Conservation (phyloP, 2,797 vertebrate species). For the Pseudochaenichthys georgianus region DNA sequence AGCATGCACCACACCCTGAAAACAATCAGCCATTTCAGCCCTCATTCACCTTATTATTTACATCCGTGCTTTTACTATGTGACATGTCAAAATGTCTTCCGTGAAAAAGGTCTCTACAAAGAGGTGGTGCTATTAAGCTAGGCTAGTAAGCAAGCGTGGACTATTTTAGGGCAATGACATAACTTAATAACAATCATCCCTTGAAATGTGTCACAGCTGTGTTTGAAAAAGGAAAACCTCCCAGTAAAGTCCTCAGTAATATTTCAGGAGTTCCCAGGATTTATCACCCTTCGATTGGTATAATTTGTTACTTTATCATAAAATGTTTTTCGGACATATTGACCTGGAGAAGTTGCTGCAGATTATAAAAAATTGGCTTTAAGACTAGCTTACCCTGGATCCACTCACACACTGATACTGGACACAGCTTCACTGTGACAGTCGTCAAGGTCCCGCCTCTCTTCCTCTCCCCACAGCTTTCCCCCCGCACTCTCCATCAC, state of each 20-base stretch:
- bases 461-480: constrained; percentile 14
- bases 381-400: neutral
- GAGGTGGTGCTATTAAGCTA: too few relatives aligned
- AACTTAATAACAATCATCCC: too few relatives aligned
- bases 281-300: neutral
- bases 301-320: neutral
- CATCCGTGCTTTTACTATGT: too few relatives aligned
- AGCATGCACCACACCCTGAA: too few relatives aligned
- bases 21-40: too few relatives aligned
- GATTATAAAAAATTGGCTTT: neutral
- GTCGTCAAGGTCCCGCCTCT: neutral
- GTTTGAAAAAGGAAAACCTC: neutral
- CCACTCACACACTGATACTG: neutral
- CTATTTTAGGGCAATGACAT: too few relatives aligned
- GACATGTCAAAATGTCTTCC: too few relatives aligned
- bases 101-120: too few relatives aligned
- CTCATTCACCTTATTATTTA: too few relatives aligned
- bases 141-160: too few relatives aligned
- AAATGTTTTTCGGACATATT: neutral
- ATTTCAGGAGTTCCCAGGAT: neutral
- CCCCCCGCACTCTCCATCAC: constrained; percentile 31
- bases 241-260: neutral
- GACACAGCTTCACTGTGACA: constrained; percentile 17
- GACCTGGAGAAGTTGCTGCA: neutral
- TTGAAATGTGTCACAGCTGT: too few relatives aligned